These are phyloP conservation scores for Pollenia angustigena DNA, from an alignment of 2,888 invertebrate species.

Conservation along the genomic window DNA sequence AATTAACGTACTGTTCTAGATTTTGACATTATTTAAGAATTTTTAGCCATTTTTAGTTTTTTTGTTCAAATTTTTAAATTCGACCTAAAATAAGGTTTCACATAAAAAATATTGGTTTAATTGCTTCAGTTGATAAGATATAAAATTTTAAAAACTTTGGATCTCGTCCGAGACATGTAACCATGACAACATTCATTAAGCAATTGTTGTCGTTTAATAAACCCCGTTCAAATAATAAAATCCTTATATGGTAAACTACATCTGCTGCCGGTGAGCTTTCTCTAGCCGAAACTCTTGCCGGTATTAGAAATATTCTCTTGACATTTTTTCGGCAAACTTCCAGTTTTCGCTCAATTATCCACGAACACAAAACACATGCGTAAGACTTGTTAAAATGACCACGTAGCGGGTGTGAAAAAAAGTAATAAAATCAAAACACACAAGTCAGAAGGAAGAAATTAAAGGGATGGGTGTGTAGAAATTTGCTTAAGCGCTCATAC, in stretches of 20 bases:
- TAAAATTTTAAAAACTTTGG: neutral
- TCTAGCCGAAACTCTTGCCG: neutral
- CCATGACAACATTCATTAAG: constrained; percentile 20
- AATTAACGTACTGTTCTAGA: too few relatives aligned
- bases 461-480: constrained; percentile 33
- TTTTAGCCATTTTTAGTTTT: too few relatives aligned
- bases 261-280: neutral
- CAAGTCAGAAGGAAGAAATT: neutral
- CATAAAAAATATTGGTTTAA: too few relatives aligned
- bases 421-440: constrained; percentile 21
- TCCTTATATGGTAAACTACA: constrained; percentile 49
- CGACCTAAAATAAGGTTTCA: too few relatives aligned
- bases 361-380: constrained; percentile 57
- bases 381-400: constrained; percentile 45
- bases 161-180: neutral
- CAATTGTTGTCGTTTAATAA: constrained; percentile 11
- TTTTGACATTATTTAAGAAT: too few relatives aligned
- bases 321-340: constrained; percentile 17
- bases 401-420: constrained; percentile 55
- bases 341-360: constrained; percentile 51
- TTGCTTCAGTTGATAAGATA: too few relatives aligned
- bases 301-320: constrained; percentile 17
- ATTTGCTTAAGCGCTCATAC: neutral
- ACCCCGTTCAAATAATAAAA: constrained; percentile 10
- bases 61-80: too few relatives aligned